Evolutionary conservation across 2,888 invertebrate genomes (phyloP), one percentile per base, ranked within the genome.

Genomic region (Margaritifera margaritifera): DNA sequence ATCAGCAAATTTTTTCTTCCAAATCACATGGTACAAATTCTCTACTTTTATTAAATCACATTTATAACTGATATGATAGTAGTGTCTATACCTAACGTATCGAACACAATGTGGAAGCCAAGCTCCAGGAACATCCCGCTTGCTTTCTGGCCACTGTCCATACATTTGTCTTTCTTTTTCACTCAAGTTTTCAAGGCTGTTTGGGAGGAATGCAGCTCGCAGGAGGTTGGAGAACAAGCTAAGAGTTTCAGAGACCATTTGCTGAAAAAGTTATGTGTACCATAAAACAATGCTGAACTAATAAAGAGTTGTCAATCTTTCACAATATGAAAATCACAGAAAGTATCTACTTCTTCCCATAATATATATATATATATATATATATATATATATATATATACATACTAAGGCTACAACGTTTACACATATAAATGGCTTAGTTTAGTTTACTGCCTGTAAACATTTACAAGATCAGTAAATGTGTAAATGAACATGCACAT

Each of bases 81-180:
- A 42, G 15, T 19, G 19, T 58, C 57, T 72, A 27, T 71, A 90
- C 90, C 90, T 92, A 55, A 97, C 93, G 80, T 94, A 93, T 61
- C 95, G 92, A 64, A 98, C 92, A 89, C 96, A 95, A 86, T 94
- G 94, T 1, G 95, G 93, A 57, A 95, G 91, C 94, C 95, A 95
- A 11, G 93, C 84, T 4, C 87, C 87, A 5, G 88, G 84, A 2
- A 89, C 80, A 24, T 86, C 86, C 24, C 80, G 76, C 62, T 80
- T 83, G 62, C 77, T 81, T 25, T 84, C 83, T 4, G 88, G 86
- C 93, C 92, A 90, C 57, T 91, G 91, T 5, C 92, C 92, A 58
- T 92, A 92, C 63, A 80, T 90, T 65, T 84, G 90, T 62, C 91
- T 89, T 54, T 87, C 80, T 4, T 78, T 76, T 31, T 80, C 80